Evolutionary conservation across 2,113 vertebrate species (phyloP).

Genomic region (Cathartes aura): DNA sequence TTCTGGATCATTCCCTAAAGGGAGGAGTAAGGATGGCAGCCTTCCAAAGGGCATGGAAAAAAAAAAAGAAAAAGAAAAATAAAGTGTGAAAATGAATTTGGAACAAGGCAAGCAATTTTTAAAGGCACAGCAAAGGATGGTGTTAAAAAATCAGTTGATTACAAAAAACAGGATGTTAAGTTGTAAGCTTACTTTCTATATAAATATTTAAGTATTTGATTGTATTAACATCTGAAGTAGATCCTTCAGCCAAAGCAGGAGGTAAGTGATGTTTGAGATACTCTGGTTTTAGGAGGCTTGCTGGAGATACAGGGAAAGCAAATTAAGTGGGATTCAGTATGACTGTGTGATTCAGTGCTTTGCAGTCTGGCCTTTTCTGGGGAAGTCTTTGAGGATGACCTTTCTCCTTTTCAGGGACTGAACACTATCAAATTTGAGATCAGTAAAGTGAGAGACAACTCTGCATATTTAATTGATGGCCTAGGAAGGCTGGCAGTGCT

Average conservation of each 20-base stretch:
- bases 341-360: not conserved
- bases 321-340: not conserved
- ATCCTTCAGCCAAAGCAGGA: not conserved
- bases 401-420: not conserved
- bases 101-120: not conserved
- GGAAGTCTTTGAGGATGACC: not conserved
- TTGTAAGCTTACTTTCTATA: not conserved
- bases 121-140: not conserved
- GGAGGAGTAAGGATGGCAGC: not conserved
- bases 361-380: not conserved
- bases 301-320: not conserved
- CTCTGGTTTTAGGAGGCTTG: not conserved
- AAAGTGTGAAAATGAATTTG: not conserved
- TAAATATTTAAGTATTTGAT: not conserved
- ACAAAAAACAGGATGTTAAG: rapidly evolving
- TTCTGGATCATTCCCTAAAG: not conserved
- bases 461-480: not conserved
- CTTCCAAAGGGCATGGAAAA: rapidly evolving
- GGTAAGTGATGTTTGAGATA: not conserved
- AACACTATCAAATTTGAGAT: not conserved
- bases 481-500: not conserved
- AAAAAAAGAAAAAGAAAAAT: not conserved
- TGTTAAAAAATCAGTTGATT: not conserved
- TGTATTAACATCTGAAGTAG: not conserved
- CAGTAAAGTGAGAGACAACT: not conserved